These are phyloP conservation scores for Leptocoma aspasia DNA, from an alignment of 2,113 vertebrate genomes.

Conservation along the genomic window DNA sequence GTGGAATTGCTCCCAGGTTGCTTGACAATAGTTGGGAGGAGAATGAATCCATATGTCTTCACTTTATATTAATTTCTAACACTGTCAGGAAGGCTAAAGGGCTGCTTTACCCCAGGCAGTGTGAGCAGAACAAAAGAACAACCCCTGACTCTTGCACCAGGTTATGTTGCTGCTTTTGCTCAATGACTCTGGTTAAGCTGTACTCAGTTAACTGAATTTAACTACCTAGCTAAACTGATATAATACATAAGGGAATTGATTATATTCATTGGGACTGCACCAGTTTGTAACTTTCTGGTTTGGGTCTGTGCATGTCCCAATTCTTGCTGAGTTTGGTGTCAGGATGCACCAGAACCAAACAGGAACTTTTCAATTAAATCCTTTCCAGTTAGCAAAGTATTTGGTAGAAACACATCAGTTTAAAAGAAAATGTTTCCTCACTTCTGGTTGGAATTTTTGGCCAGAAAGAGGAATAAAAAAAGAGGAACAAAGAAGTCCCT, in stretches of 20 bases:
- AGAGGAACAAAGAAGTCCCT: no score
- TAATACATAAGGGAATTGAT: background rate
- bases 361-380: background rate
- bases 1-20: slow-evolving; percentile 34
- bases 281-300: background rate
- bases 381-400: background rate
- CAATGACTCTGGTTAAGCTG: background rate
- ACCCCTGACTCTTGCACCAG: background rate
- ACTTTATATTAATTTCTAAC: slow-evolving; percentile 21
- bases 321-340: background rate
- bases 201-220: background rate
- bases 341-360: background rate
- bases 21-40: background rate
- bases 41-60: slow-evolving; percentile 43
- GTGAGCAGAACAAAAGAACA: background rate
- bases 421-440: background rate
- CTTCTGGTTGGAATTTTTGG: background rate
- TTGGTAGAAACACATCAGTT: background rate
- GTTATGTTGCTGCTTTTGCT: background rate
- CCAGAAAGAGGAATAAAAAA: background rate
- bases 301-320: background rate
- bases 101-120: background rate
- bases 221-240: background rate
- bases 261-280: background rate
- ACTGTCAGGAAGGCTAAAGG: background rate